Base-by-base conservation (phyloP, 1,140 invertebrate genomes). In the Brachionus rotundiformis region DNA sequence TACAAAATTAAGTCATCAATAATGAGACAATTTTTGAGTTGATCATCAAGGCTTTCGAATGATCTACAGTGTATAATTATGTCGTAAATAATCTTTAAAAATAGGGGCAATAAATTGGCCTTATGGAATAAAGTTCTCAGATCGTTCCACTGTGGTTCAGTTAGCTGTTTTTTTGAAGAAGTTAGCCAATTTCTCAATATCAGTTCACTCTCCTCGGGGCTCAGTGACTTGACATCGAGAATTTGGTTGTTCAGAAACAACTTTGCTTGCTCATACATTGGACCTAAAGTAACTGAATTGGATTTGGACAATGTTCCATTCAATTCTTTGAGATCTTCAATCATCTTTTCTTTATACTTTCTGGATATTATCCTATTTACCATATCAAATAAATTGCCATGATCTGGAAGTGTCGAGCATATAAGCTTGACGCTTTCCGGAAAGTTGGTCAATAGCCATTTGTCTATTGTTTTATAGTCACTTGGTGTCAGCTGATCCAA, bases 61-160 rank as follows among this genome's bases (percentile, higher is more conserved):
- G 77, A 80, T 19, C 44, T 31, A 33, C 77, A 80, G 16, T 27
- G 47, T 13, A 54, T 19, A 1, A 65, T n/a, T 16, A 80, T 80
- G 31, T 80, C 77, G 41, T 54, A 80, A 39, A 80, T 61, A 11
- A 80, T 23, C 39, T 80, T 80, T 31, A 80, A 41, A 39, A 63
- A 65, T n/a, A 80, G 41, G 25, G 77, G 54, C 3, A 80, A 25
- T 13, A 65, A 23, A 16, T 91, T 92, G 5, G 49, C 39, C 11
- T n/a, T 80, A 11, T 47, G 82, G 36, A 97, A 85, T 7, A 89
- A 94, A 85, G 94, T 95, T 11, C 92, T 92, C 1, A 98, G 94
- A 13, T 95, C 87, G 61, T 94, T 90, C 94, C 94, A 95, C 86
- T 97, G 95, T 1, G 11, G 2, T 11, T 39, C 23, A 11, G 84